phyloP scores from a whole-genome alignment of 1,140 invertebrate species.

The Archivesica marissinica region DNA sequence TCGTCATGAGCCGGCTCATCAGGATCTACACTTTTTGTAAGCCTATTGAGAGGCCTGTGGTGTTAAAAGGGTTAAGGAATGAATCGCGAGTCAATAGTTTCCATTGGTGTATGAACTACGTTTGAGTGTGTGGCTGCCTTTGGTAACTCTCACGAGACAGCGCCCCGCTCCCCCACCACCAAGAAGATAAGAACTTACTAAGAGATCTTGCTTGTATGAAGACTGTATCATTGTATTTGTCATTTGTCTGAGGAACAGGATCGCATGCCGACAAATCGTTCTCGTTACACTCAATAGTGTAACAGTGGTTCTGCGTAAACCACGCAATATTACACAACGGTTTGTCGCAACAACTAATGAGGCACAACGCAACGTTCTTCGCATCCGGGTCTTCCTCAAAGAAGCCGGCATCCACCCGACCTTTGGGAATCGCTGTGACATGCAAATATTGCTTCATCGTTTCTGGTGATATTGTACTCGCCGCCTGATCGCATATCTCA shows the following conservation, averaged over 20 bases:
- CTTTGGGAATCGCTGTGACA: constrained; percentile 60
- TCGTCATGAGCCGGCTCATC: too few species aligned
- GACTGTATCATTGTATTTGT: constrained; percentile 60
- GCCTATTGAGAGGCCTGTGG: too few species aligned
- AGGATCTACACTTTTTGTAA: too few species aligned
- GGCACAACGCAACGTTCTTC: constrained; percentile 87
- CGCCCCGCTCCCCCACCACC: too few species aligned
- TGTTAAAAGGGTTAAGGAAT: too few species aligned
- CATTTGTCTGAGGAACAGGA: constrained; percentile 77
- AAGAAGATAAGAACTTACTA: too few species aligned
- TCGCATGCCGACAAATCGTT: constrained; percentile 88
- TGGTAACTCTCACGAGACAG: too few species aligned
- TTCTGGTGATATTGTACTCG: neutral
- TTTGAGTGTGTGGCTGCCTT: too few species aligned
- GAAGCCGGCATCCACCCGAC: constrained; percentile 64
- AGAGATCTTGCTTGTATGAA: constrained; percentile 67
- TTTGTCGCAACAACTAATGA: constrained; percentile 89
- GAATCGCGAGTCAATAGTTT: too few species aligned
- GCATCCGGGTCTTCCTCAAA: constrained; percentile 85
- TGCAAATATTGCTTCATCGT: constrained; percentile 35
- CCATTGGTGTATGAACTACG: too few species aligned
- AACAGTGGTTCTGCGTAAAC: constrained; percentile 90
- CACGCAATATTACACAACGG: constrained; percentile 91
- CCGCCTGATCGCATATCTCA: constrained; percentile 21
- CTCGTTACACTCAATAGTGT: constrained; percentile 86